Conservation (phyloP, 2,113 vertebrate species). For the Seriola rivoliana region DNA sequence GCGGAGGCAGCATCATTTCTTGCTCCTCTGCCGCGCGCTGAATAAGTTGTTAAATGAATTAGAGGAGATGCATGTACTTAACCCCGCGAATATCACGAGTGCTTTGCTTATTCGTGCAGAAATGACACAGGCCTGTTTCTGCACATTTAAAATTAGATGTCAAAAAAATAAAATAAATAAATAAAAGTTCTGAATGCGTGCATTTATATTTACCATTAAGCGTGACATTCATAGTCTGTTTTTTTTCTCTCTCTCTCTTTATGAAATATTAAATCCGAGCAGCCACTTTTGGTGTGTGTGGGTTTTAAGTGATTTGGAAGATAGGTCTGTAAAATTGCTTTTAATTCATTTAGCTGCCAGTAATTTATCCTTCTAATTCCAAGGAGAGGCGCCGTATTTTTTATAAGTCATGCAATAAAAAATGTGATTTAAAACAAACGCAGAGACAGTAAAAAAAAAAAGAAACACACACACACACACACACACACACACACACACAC, state of each 20-base stretch:
- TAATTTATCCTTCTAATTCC: slow-evolving; percentile 14
- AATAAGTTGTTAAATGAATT: slow-evolving; percentile 69
- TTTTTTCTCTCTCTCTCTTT: background rate
- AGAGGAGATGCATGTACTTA: slow-evolving; percentile 61
- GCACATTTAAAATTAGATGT: slow-evolving; percentile 35
- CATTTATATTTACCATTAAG: slow-evolving; percentile 37
- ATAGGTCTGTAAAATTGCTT: slow-evolving; percentile 28
- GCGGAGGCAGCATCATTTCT: slow-evolving; percentile 43
- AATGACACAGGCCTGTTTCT: slow-evolving; percentile 47
- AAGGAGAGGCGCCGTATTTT: slow-evolving; percentile 6
- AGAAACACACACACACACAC: background rate
- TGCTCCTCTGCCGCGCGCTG: slow-evolving; percentile 30
- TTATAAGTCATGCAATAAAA: slow-evolving; percentile 19
- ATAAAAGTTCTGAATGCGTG: slow-evolving; percentile 24
- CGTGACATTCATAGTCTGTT: background rate
- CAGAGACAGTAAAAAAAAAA: background rate
- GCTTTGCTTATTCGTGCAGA: slow-evolving; percentile 56
- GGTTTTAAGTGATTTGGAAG: slow-evolving; percentile 57
- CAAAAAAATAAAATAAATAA: background rate
- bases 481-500: too few relatives aligned
- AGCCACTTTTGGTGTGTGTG: slow-evolving; percentile 39
- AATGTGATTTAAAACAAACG: slow-evolving; percentile 31
- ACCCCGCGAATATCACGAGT: slow-evolving; percentile 65
- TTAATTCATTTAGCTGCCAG: slow-evolving; percentile 32
- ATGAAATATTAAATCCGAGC: slow-evolving; percentile 57